phyloP scores from a whole-genome alignment of 1,140 invertebrate genomes.

The Plutomurus gul region DNA sequence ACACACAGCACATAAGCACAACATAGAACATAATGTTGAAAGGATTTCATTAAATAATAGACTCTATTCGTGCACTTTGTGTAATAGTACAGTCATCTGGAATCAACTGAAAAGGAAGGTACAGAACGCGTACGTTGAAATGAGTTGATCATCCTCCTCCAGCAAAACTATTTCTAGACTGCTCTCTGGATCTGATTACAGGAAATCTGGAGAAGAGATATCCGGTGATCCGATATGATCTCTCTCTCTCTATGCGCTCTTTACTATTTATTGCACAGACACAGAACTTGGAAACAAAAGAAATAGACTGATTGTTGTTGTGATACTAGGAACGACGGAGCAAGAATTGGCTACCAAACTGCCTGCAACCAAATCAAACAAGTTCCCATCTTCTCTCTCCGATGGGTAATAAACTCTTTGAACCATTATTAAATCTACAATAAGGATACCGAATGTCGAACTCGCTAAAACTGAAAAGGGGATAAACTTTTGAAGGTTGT shows the following conservation, averaged over 20 bases:
- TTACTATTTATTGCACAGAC: too few relatives aligned
- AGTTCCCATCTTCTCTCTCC: too few relatives aligned
- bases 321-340: not conserved
- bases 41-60: not conserved
- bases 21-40: not conserved
- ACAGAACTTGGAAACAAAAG: too few relatives aligned
- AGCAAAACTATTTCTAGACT: not conserved
- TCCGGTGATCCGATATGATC: slow-evolving; percentile 12
- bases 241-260: too few relatives aligned
- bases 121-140: too few relatives aligned
- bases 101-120: not conserved
- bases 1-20: not conserved
- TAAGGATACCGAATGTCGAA: too few relatives aligned
- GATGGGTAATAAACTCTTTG: not conserved
- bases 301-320: too few relatives aligned
- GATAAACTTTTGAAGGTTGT: too few relatives aligned
- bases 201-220: slow-evolving; percentile 33
- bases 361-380: slow-evolving; percentile 4
- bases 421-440: too few relatives aligned
- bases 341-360: not conserved
- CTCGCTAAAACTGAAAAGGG: too few relatives aligned
- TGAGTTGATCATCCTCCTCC: not conserved
- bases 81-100: not conserved
- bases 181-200: not conserved
- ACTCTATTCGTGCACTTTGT: not conserved